These are phyloP conservation scores for Drosophila lacertosa DNA, from an alignment of 1,140 invertebrate species.

Conservation along the genomic window DNA sequence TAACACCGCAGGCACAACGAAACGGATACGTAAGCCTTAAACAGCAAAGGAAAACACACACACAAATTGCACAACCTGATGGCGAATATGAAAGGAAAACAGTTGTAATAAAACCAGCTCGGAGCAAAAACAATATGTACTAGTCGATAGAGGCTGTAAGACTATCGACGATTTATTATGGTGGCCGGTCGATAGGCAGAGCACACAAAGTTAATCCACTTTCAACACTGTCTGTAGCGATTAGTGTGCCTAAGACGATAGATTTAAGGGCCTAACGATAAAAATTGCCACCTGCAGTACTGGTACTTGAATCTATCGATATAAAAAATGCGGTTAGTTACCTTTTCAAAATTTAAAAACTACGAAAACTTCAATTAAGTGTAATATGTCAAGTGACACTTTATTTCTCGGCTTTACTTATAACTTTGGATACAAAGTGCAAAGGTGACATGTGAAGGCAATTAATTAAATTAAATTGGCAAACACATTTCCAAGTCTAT, in stretches of 20 bases:
- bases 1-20: conserved; percentile 7
- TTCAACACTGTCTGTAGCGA: conserved; percentile 10
- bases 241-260: background rate
- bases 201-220: background rate
- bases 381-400: too few relatives aligned
- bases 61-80: conserved; percentile 60
- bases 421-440: too few relatives aligned
- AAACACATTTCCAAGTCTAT: too few relatives aligned
- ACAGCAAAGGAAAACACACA: conserved; percentile 34
- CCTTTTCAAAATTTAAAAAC: too few relatives aligned
- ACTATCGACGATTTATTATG: conserved; percentile 10
- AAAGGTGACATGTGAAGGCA: too few relatives aligned
- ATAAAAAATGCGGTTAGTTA: too few relatives aligned
- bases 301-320: too few relatives aligned
- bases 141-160: conserved; percentile 36
- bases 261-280: too few relatives aligned
- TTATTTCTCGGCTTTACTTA: too few relatives aligned
- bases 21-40: conserved; percentile 5
- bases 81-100: conserved; percentile 42
- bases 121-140: conserved; percentile 59
- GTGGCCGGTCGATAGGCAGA: conserved; percentile 7
- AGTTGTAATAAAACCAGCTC: conserved; percentile 35
- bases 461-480: too few relatives aligned
- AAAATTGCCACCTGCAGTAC: too few relatives aligned
- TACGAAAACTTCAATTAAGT: too few relatives aligned